Conservation (phyloP, 2,797 vertebrate species). For the Lophius americanus region DNA sequence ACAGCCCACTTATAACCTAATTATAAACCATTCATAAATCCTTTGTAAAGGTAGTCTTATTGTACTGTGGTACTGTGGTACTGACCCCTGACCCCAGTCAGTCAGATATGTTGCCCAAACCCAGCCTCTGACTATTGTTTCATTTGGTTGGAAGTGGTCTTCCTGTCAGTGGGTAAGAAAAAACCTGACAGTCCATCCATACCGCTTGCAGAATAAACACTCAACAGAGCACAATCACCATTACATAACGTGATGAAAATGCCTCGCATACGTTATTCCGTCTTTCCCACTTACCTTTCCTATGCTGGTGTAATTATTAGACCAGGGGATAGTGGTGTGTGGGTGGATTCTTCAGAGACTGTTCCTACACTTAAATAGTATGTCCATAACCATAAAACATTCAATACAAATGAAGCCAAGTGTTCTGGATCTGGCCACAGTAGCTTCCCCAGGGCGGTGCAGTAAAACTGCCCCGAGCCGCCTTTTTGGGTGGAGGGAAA, state of each 20-base stretch:
- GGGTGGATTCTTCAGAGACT: conserved; percentile 62
- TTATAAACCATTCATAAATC: too few relatives aligned
- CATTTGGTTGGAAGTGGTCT: background rate
- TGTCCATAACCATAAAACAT: conserved; percentile 81
- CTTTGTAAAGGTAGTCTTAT: too few relatives aligned
- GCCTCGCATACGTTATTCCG: conserved; percentile 4
- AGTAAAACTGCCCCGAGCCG: conserved; percentile 67
- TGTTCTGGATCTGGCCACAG: conserved; percentile 74
- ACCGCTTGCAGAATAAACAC: conserved; percentile 18
- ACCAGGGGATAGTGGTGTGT: conserved; percentile 39
- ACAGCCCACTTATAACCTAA: too few relatives aligned
- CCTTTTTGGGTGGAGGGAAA: conserved; percentile 70
- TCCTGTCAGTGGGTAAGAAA: conserved; percentile 5
- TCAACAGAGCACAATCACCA: background rate
- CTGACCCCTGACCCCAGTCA: too few relatives aligned
- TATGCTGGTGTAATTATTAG: conserved; percentile 56
- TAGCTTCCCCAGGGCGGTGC: conserved; percentile 68
- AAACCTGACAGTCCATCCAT: background rate
- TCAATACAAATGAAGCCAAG: conserved; percentile 77
- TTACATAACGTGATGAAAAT: conserved; percentile 46
- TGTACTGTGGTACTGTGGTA: too few relatives aligned
- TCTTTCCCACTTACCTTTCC: conserved; percentile 45
- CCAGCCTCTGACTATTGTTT: background rate
- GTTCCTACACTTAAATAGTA: conserved; percentile 77
- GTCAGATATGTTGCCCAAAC: background rate